Evolutionary conservation across 2,113 vertebrate genomes (phyloP).

Genomic region (Labrus mixtus): DNA sequence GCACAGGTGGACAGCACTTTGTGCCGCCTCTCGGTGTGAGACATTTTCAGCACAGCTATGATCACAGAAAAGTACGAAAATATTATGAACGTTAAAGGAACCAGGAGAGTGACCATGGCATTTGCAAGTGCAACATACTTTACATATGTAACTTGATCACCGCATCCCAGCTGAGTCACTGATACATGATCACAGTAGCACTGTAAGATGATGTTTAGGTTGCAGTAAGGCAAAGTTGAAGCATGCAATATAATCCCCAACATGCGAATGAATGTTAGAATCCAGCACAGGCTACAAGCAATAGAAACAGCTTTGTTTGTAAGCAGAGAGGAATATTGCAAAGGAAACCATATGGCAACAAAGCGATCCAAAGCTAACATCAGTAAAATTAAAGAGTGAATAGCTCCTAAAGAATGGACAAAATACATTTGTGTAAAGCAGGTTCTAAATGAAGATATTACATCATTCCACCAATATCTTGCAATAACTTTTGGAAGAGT

Average conservation of each 20-base stretch:
- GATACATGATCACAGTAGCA: constrained; percentile 74
- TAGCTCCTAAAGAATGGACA: constrained; percentile 69
- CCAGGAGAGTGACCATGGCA: constrained; percentile 64
- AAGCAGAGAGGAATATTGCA: constrained; percentile 60
- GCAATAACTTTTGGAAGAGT: constrained; percentile 72
- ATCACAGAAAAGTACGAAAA: constrained; percentile 73
- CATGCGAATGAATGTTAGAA: constrained; percentile 46
- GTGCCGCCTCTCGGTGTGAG: constrained; percentile 23
- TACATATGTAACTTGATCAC: constrained; percentile 3
- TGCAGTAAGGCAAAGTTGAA: constrained; percentile 63
- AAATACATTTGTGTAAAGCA: constrained; percentile 79
- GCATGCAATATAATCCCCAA: constrained; percentile 36
- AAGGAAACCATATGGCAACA: constrained; percentile 68
- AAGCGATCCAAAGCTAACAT: constrained; percentile 79
- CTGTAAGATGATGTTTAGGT: constrained; percentile 62
- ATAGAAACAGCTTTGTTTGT: constrained; percentile 54
- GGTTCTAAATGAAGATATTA: constrained; percentile 42
- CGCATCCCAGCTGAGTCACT: constrained; percentile 58
- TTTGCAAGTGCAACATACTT: constrained; percentile 9
- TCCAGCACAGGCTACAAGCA: constrained; percentile 61
- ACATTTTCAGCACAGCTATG: constrained; percentile 60
- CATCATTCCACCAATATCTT: constrained; percentile 69
- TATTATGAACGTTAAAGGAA: constrained; percentile 69
- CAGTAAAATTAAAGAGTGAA: constrained; percentile 64
- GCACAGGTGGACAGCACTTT: constrained; percentile 75